Conservation (phyloP, 53 echinoderm and acorn worm species). For the Echinarachnius parma region DNA sequence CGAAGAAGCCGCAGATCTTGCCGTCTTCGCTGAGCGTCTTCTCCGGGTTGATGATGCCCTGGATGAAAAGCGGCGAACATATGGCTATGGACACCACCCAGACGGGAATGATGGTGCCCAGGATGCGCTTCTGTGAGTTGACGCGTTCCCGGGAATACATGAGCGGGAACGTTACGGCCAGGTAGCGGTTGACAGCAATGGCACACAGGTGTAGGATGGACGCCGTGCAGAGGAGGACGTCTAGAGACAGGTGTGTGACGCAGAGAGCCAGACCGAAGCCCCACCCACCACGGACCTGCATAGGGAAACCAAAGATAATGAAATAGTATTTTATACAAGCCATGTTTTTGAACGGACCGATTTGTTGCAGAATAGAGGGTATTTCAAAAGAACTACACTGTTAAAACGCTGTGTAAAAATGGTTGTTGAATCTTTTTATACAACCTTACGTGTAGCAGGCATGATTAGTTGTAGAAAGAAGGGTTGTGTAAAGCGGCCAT, state of each 20-base stretch:
- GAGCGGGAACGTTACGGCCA: constrained; percentile 96
- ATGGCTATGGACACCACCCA: constrained; percentile 92
- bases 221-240: constrained; percentile 95
- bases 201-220: constrained; percentile 98
- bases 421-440: too few relatives aligned
- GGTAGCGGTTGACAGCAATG: constrained; percentile 98
- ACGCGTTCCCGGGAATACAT: constrained; percentile 89
- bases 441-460: too few relatives aligned
- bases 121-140: constrained; percentile 86
- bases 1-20: constrained; percentile 84
- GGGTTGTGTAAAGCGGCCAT: too few relatives aligned
- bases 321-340: too few relatives aligned
- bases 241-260: constrained; percentile 89
- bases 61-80: constrained; percentile 71
- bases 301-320: constrained; percentile 17
- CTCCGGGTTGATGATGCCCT: constrained; percentile 81
- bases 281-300: constrained; percentile 88
- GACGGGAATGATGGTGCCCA: constrained; percentile 93
- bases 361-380: too few relatives aligned
- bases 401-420: too few relatives aligned
- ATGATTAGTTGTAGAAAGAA: too few relatives aligned
- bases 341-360: too few relatives aligned
- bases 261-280: constrained; percentile 86
- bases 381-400: too few relatives aligned
- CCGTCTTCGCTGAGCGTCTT: constrained; percentile 81